phyloP scores from a whole-genome alignment of 2,888 invertebrate genomes.

The Agriopis aurantiaria region DNA sequence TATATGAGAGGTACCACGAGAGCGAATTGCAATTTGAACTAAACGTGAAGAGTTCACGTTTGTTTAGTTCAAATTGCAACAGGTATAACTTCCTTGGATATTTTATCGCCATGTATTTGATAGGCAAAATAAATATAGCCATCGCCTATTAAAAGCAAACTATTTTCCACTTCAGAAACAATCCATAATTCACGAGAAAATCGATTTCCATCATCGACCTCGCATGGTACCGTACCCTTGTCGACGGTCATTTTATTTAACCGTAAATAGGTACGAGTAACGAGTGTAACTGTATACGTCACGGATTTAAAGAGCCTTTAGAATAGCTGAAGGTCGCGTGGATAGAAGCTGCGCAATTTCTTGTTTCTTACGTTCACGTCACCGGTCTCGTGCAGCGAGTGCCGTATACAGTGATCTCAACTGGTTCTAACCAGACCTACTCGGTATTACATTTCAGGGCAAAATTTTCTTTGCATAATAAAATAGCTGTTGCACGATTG shows the following conservation, averaged over 20 bases:
- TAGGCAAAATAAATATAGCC: constrained; percentile 5
- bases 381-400: constrained; percentile 31
- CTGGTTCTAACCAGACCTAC: constrained; percentile 24
- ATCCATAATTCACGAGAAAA: constrained; percentile 31
- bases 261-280: constrained; percentile 18
- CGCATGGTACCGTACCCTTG: constrained; percentile 22
- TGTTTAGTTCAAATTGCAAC: constrained; percentile 5
- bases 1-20: too few relatives aligned
- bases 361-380: constrained; percentile 33
- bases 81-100: constrained; percentile 7
- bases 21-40: too few relatives aligned
- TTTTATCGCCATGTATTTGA: constrained; percentile 7
- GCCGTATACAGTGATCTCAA: constrained; percentile 25
- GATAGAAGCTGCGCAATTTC: constrained; percentile 38
- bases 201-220: constrained; percentile 33
- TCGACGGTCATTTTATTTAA: constrained; percentile 27
- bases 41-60: background rate
- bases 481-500: constrained; percentile 30
- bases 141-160: constrained; percentile 4
- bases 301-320: constrained; percentile 35
- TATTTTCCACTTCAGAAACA: constrained; percentile 21
- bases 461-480: constrained; percentile 26
- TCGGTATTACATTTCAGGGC: constrained; percentile 22
- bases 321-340: constrained; percentile 35
- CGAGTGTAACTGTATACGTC: constrained; percentile 18